Percentiles rank a stretch among this genome's conserved stretches.
Evolutionary conservation across 2,113 vertebrate genomes (phyloP).

Genomic region (Aythya baeri): DNA sequence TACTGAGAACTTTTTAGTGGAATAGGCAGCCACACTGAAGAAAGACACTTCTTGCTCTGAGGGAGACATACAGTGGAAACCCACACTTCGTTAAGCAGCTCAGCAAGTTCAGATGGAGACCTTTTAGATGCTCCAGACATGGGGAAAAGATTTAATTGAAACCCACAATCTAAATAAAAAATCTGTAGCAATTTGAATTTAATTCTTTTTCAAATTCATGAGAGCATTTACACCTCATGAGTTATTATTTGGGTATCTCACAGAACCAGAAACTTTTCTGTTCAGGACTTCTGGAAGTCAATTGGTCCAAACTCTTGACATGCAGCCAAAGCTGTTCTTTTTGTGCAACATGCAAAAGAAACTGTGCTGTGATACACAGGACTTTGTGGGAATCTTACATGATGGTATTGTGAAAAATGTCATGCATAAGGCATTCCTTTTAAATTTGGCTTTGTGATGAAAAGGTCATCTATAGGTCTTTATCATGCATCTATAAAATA

Average conservation of each 20-base stretch:
- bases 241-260: neutral
- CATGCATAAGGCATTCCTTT: neutral
- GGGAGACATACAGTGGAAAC: neutral
- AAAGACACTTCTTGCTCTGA: neutral
- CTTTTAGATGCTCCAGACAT: neutral
- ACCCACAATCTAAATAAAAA: neutral
- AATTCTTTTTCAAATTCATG: neutral
- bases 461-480: neutral
- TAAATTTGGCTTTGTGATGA: neutral
- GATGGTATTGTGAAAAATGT: neutral
- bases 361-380: neutral
- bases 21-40: neutral
- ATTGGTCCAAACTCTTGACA: accelerated
- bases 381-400: neutral
- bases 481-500: neutral
- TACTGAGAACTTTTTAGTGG: neutral
- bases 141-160: neutral
- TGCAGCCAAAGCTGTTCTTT: neutral
- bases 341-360: neutral
- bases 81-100: neutral
- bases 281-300: neutral
- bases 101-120: neutral
- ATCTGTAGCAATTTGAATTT: neutral
- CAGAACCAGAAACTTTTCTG: neutral
- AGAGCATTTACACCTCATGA: neutral